Conservation (phyloP, 2,113 vertebrate species). For the Colossoma macropomum region DNA sequence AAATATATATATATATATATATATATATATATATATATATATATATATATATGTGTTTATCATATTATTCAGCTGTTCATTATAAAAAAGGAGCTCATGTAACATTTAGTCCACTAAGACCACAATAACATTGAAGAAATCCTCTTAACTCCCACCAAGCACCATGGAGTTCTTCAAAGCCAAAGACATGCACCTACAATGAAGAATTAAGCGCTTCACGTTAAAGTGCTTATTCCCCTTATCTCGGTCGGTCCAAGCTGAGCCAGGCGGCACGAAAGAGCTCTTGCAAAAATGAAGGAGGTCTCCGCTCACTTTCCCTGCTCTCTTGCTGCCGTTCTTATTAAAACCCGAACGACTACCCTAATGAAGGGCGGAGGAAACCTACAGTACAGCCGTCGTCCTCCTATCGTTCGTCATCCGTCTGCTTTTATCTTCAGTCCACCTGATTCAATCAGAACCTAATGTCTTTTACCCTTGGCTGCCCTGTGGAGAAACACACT, state of each 20-base stretch:
- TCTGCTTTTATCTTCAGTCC: slow-evolving; percentile 42
- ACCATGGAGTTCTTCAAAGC: background rate
- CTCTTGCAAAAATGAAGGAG: background rate
- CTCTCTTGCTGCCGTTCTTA: slow-evolving; percentile 13
- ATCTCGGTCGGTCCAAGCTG: background rate
- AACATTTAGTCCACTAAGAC: background rate
- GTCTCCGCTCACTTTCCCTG: background rate
- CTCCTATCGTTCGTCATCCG: slow-evolving; percentile 44
- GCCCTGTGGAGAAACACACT: slow-evolving; percentile 55
- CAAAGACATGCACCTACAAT: background rate
- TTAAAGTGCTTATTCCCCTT: slow-evolving; percentile 18
- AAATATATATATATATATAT: too few species aligned
- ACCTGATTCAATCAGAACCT: slow-evolving; percentile 56
- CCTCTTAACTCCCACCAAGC: slow-evolving; percentile 16
- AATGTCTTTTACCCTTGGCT: slow-evolving; percentile 59
- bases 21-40: too few species aligned
- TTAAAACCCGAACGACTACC: slow-evolving; percentile 20
- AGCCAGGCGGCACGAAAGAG: background rate
- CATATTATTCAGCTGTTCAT: background rate
- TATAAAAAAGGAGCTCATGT: background rate
- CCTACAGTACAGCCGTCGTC: slow-evolving; percentile 9
- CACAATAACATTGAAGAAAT: slow-evolving; percentile 1
- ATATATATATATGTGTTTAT: too few species aligned
- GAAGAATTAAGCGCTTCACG: background rate
- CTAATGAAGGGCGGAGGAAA: slow-evolving; percentile 16